Evolutionary conservation across 1,140 invertebrate species (phyloP).

Genomic region (Cheumatopsyche charites): DNA sequence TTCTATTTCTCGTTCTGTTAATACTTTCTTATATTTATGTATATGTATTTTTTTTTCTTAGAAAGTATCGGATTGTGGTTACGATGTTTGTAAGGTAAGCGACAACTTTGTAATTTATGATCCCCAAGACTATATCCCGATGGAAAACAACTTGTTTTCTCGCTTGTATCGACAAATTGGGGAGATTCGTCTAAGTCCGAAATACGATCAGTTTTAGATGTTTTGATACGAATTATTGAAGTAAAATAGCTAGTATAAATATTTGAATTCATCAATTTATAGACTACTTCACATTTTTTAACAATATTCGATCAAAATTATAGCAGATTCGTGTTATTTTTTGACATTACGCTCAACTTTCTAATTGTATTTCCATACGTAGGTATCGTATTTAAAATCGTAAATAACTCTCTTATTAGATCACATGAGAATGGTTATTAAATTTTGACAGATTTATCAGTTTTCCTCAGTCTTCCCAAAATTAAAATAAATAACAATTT

Average conservation of each 20-base stretch:
- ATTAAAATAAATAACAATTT: too few species aligned
- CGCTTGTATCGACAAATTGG: background rate
- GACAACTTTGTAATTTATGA: conserved; percentile 10
- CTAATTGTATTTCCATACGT: too few species aligned
- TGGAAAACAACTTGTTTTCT: conserved; percentile 13
- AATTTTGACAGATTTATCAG: too few species aligned
- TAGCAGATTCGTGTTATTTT: too few species aligned
- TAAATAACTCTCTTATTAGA: too few species aligned
- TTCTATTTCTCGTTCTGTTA: background rate
- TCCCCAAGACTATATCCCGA: background rate
- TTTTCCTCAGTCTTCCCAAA: too few species aligned
- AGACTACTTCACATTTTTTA: background rate
- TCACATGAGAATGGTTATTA: too few species aligned
- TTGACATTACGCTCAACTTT: too few species aligned
- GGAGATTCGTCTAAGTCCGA: background rate
- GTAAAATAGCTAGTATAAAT: background rate
- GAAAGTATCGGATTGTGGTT: background rate
- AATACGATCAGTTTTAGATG: background rate
- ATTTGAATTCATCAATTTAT: background rate
- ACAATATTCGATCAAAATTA: background rate
- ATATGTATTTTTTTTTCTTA: background rate
- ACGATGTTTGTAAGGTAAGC: conserved; percentile 1
- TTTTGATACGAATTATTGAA: background rate
- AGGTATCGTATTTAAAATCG: too few species aligned
- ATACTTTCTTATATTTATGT: background rate